phyloP scores from a whole-genome alignment of 1,140 invertebrate species.

The Zaprionus camerounensis region DNA sequence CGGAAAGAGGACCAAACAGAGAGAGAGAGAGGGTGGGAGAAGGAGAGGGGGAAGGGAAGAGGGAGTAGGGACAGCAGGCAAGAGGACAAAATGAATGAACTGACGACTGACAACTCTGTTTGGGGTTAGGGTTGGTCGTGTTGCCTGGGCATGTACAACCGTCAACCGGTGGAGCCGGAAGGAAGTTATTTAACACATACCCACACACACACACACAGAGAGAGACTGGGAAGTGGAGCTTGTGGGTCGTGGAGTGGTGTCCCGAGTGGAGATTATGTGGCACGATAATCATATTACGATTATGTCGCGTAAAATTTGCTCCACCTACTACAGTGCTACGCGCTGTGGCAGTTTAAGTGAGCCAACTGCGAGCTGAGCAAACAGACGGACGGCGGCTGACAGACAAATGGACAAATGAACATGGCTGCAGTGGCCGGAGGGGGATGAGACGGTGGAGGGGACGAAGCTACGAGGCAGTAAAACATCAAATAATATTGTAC shows the following conservation, averaged over 20 bases:
- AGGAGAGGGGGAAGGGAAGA: neutral
- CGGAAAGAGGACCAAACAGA: neutral
- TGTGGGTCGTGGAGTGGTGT: slow-evolving; percentile 14
- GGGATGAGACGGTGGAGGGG: neutral
- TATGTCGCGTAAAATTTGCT: slow-evolving; percentile 79
- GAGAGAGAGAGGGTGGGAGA: neutral
- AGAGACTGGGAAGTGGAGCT: neutral
- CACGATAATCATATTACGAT: slow-evolving; percentile 81
- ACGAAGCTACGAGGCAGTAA: slow-evolving; percentile 14
- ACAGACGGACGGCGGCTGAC: neutral
- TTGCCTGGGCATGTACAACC: slow-evolving; percentile 21
- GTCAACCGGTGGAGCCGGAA: slow-evolving; percentile 64
- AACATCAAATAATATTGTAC: slow-evolving; percentile 44
- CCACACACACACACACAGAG: slow-evolving; percentile 35
- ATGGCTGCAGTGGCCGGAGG: neutral
- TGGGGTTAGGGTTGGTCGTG: slow-evolving; percentile 13
- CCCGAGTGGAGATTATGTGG: slow-evolving; percentile 63
- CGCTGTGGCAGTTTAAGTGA: slow-evolving; percentile 30
- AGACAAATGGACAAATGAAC: neutral
- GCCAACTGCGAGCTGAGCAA: slow-evolving; percentile 21
- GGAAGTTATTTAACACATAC: slow-evolving; percentile 79
- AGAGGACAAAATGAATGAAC: slow-evolving; percentile 7
- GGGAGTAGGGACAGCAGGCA: neutral
- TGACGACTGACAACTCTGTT: slow-evolving; percentile 8
- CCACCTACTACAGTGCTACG: slow-evolving; percentile 32